A percentile compares a stretch with the other conserved stretches of the same genome.
These are phyloP conservation scores for Dermatemys mawii DNA, from an alignment of 2,113 vertebrate species.

Conservation along the genomic window DNA sequence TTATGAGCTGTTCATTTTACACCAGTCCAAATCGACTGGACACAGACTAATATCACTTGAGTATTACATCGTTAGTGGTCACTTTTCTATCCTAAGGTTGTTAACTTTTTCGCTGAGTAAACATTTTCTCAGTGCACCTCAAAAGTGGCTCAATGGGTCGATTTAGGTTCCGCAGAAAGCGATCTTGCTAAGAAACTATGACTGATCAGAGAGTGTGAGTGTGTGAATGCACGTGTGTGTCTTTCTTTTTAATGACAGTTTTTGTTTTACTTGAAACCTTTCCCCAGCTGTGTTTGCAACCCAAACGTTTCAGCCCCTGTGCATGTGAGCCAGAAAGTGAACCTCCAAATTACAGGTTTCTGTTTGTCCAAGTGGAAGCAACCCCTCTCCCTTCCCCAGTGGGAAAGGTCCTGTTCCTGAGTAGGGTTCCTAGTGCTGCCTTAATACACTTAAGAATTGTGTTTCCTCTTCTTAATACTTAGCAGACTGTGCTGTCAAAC, in stretches of 20 bases:
- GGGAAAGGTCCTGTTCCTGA: background rate
- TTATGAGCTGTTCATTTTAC: background rate
- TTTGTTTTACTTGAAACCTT: background rate
- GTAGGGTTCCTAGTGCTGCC: too few species aligned
- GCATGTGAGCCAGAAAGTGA: background rate
- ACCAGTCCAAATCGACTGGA: background rate
- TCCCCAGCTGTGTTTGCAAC: background rate
- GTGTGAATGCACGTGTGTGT: too few species aligned
- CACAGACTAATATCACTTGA: background rate
- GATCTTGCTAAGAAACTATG: background rate
- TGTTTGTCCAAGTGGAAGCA: background rate
- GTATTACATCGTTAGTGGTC: background rate
- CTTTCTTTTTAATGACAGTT: too few species aligned
- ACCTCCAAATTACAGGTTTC: background rate
- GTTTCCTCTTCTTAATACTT: background rate
- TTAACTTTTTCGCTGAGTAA: background rate
- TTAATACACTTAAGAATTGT: background rate
- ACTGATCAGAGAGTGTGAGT: too few species aligned
- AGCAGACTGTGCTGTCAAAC: background rate
- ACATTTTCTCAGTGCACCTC: background rate
- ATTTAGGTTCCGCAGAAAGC: background rate
- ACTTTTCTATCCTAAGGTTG: background rate
- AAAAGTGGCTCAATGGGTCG: background rate
- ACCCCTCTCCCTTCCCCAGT: background rate
- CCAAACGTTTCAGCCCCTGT: background rate